phyloP scores from a whole-genome alignment of 2,888 invertebrate species.

The Idaea biselata region DNA sequence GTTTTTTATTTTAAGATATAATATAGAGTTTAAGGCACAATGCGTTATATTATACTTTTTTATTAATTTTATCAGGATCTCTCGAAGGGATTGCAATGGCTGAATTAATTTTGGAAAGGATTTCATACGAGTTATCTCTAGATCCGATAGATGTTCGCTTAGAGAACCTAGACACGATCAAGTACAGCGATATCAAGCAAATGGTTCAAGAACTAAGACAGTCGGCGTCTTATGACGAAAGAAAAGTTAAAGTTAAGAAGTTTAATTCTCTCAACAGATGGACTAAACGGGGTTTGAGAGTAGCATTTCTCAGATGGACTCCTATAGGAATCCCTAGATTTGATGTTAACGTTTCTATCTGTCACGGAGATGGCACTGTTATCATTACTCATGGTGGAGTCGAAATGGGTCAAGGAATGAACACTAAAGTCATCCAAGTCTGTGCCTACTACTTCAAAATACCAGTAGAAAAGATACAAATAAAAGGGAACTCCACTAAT shows the following conservation, averaged over 20 bases:
- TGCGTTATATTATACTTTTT: not conserved
- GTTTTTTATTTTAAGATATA: not conserved
- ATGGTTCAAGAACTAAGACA: slow-evolving; percentile 56
- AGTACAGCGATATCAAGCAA: slow-evolving; percentile 43
- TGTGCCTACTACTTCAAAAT: slow-evolving; percentile 85
- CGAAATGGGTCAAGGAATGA: slow-evolving; percentile 90
- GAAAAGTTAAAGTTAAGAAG: slow-evolving; percentile 58
- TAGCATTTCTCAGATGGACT: slow-evolving; percentile 70
- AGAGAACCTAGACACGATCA: slow-evolving; percentile 64
- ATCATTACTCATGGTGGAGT: slow-evolving; percentile 84
- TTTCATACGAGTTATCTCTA: slow-evolving; percentile 71
- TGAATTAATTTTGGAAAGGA: slow-evolving; percentile 83
- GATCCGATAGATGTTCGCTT: slow-evolving; percentile 80
- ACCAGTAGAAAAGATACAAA: slow-evolving; percentile 75
- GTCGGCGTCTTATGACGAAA: slow-evolving; percentile 45
- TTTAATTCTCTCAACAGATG: slow-evolving; percentile 84
- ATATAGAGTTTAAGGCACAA: not conserved
- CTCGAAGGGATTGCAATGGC: slow-evolving; percentile 77
- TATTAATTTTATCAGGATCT: slow-evolving; percentile 50
- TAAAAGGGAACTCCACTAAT: slow-evolving; percentile 25
- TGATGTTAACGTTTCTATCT: slow-evolving; percentile 81
- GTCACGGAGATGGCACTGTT: slow-evolving; percentile 83
- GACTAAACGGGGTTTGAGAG: slow-evolving; percentile 82
- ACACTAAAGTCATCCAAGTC: slow-evolving; percentile 87
- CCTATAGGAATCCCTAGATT: slow-evolving; percentile 75